Evolutionary conservation across 2,113 vertebrate species (phyloP), one percentile per base, ranked within the genome.

Genomic region (Pandion haliaetus): DNA sequence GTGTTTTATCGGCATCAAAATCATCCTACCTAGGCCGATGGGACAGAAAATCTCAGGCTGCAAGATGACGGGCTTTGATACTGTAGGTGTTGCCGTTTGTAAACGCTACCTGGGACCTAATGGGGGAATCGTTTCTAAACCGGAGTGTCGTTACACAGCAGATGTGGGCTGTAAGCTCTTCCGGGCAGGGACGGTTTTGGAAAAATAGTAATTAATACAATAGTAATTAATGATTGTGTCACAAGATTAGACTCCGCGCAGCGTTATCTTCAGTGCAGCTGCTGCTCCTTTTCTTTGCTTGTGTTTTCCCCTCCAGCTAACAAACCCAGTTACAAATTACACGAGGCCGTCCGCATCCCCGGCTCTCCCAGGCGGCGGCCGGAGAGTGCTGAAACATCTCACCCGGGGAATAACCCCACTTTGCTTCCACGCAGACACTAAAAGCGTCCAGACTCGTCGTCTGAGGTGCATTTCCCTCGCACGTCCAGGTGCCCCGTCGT

Each of bases 181-280:
- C 82, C 91, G 90, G 94, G 78, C 82, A 72, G 86, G 73, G 81
- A 66, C 59, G 89, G 88, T 52, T 97, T 91, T 47, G 86, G 50
- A 93, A 92, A 95, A 97, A 94, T 65, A 93, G 90, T 91, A 91
- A 96, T 97, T 97, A 96, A 95, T 94, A 91, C 94, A 93, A 89
- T 80, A 91, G 86, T 94, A 95, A 96, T 95, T 94, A 96, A 96
- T 61, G 97, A 96, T 96, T 92, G 92, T 96, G 93, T 94, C 96
- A 94, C 85, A 70, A 94, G 93, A 97, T 95, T 85, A 96, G 92
- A 14, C 70, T 82, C 47, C 4, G 44, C 36, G 73, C 87, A n/a
- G 85, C 50, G 85, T 92, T 96, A 95, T 95, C 93, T 95, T 95
- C 79, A 45, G 85, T 3, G 67, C 95, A 94, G 97, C 95, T 97